phyloP scores from a whole-genome alignment of 2,113 vertebrate genomes.

The Catharus bicknelli region DNA sequence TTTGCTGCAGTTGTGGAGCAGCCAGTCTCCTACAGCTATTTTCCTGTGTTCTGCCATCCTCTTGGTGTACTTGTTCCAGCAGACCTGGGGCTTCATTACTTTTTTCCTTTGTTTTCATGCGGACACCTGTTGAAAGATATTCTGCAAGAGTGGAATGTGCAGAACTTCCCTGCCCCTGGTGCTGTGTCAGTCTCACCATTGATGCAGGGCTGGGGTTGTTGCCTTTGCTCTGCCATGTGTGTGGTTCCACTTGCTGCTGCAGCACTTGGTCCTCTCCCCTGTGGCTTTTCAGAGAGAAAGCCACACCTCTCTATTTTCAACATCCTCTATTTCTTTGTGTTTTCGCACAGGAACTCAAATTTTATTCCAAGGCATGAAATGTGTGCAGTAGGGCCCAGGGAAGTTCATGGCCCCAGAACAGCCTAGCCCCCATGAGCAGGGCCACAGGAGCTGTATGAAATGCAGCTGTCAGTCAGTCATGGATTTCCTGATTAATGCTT shows the following conservation, averaged over 20 bases:
- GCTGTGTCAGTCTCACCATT: not conserved
- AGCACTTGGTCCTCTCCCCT: not conserved
- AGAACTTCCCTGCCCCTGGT: not conserved
- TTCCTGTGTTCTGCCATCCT: not conserved
- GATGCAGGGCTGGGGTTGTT: not conserved
- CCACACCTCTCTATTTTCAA: not conserved
- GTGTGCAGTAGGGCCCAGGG: not conserved
- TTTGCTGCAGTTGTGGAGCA: not conserved
- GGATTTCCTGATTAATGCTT: not conserved
- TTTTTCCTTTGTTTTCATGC: not conserved
- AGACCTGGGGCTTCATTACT: not conserved
- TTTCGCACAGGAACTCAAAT: not conserved
- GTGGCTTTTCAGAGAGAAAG: not conserved
- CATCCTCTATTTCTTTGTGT: not conserved
- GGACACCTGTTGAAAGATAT: not conserved
- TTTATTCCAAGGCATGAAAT: not conserved
- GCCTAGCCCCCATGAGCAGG: accelerated
- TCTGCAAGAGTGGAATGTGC: not conserved
- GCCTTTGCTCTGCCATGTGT: not conserved
- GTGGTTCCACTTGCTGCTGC: not conserved
- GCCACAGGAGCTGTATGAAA: not conserved
- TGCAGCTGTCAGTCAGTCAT: not conserved
- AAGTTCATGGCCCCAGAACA: not conserved
- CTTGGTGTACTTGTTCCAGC: not conserved
- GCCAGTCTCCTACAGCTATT: not conserved